Conservation (phyloP, 1,140 invertebrate genomes). For the Oppia nitens region DNA sequence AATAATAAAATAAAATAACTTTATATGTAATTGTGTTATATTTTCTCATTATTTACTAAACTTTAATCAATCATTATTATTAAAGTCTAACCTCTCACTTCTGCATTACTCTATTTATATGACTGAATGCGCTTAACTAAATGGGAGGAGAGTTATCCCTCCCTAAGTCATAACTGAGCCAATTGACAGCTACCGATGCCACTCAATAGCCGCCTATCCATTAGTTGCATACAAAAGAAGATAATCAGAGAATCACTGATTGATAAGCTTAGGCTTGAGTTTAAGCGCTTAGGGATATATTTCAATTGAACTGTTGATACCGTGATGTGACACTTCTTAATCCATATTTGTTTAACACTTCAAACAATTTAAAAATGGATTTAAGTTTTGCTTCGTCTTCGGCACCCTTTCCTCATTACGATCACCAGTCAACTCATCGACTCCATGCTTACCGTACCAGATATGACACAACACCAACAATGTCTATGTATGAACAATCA, state of each 20-base stretch:
- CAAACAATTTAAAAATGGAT: neutral
- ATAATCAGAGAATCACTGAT: neutral
- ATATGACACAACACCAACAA: neutral
- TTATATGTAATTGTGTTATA: neutral
- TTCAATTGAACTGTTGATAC: neutral
- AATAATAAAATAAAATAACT: neutral
- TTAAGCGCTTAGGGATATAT: neutral
- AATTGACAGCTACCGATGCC: neutral
- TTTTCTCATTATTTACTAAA: neutral
- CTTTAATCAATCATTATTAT: neutral
- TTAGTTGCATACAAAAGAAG: neutral
- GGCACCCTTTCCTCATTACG: neutral
- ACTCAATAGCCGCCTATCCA: neutral
- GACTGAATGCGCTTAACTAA: neutral
- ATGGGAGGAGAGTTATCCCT: neutral
- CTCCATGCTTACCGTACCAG: neutral
- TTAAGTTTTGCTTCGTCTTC: neutral
- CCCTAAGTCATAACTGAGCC: too few relatives aligned
- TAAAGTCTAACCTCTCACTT: neutral
- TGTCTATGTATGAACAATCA: neutral
- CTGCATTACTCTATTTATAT: neutral
- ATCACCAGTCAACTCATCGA: neutral
- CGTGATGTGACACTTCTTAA: neutral
- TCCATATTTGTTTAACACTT: neutral
- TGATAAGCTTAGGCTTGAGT: neutral